Evolutionary conservation across 2,888 invertebrate genomes (phyloP).

Genomic region (Aphelenchoides bicaudatus): DNA sequence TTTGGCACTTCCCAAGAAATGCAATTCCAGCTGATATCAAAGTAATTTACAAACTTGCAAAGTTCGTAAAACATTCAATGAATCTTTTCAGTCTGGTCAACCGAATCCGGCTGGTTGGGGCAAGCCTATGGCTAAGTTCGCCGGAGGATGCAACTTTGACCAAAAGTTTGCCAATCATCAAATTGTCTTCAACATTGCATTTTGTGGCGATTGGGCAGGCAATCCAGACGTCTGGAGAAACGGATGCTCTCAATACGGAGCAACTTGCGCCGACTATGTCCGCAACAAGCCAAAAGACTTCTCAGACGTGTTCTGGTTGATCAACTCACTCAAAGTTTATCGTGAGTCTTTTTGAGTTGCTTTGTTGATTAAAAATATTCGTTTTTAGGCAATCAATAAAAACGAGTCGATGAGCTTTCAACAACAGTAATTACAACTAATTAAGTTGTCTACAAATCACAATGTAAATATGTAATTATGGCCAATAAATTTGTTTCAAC

Average conservation of each 20-base stretch:
- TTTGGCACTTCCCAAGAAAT: background rate
- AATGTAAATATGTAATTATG: too few species aligned
- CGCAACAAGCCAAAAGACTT: background rate
- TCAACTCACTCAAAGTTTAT: conserved; percentile 12
- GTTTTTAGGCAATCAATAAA: too few species aligned
- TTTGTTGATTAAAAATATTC: too few species aligned
- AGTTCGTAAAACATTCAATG: too few species aligned
- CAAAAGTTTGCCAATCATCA: background rate
- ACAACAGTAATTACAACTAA: too few species aligned
- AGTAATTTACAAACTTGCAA: too few species aligned
- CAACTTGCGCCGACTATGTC: background rate
- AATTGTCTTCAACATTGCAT: background rate
- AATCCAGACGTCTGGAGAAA: conserved; percentile 1
- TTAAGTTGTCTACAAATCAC: too few species aligned
- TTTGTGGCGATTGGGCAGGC: conserved; percentile 12
- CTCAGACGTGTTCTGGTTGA: background rate
- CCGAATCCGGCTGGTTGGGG: background rate
- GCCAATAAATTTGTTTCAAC: too few species aligned
- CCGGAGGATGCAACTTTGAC: conserved; percentile 1
- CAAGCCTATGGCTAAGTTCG: conserved; percentile 2
- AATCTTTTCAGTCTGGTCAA: background rate
- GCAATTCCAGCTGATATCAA: conserved; percentile 1
- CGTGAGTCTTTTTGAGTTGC: too few species aligned
- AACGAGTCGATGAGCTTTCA: too few species aligned
- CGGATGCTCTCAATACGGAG: background rate